Conservation (phyloP, 37 sponge, comb jelly and placozoan species). For the Oopsacas minuta region DNA sequence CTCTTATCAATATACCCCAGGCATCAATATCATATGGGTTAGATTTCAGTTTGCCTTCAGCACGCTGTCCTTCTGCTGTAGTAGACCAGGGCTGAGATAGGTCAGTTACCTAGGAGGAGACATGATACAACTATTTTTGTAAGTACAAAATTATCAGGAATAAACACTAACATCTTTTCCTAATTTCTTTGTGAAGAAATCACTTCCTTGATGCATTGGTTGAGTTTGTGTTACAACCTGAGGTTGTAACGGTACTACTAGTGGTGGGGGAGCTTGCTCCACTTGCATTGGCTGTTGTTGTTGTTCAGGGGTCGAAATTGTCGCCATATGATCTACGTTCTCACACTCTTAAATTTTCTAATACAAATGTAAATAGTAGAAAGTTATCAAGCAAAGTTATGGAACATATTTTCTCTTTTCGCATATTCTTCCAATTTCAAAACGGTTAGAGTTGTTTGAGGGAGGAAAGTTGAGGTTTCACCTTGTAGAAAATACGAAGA, state of each 20-base stretch:
- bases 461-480: no score
- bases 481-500: no score
- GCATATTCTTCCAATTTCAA: no score
- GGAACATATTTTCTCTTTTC: no score
- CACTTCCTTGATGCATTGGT: background rate
- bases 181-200: slow-evolving; percentile 7
- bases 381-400: background rate
- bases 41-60: slow-evolving; percentile 58
- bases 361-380: background rate
- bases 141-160: no score
- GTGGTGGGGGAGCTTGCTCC: background rate
- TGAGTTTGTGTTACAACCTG: background rate
- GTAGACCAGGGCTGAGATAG: slow-evolving; percentile 47
- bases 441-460: no score
- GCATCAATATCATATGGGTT: slow-evolving; percentile 76
- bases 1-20: slow-evolving; percentile 76
- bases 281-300: background rate
- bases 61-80: slow-evolving; percentile 59
- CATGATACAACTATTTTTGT: background rate
- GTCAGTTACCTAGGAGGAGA: background rate
- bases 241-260: background rate
- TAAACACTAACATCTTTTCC: background rate
- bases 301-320: background rate
- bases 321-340: background rate
- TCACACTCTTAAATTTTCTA: background rate